Evolutionary conservation across 64 coral and sea anemone genomes (phyloP), one percentile per base, ranked within the genome.

Genomic region (Platygyra sinensis): DNA sequence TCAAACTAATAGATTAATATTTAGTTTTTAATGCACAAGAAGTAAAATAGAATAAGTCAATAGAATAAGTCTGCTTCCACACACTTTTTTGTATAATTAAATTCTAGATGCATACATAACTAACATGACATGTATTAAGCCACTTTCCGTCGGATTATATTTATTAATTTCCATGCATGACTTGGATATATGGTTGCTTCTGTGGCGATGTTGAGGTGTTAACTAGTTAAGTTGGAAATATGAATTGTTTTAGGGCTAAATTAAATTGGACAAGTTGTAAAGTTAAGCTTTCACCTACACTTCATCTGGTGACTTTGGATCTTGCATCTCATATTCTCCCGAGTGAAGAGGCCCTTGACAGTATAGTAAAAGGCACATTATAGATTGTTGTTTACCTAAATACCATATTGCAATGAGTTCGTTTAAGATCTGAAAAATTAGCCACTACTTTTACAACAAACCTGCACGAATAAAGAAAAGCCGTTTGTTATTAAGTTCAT

Each of bases 261-360:
- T 32, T 28, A 10, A 74, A 18, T 32, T 36, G 13, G 72, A 32
- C 4, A 28, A 27, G 29, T 0, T 74, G n/a, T 36, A 20, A 18
- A 65, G 22, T 13, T 74, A 74, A 36, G n/a, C 22, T 74, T 25
- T 36, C 30, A 92, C 96, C 86, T 67, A 99, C 97, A 99, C 91
- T 93, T 99, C 94, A 93, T 99, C 97, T 33, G 91, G 94, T 19
- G 97, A 99, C 51, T 96, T 99, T 8, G 97, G 90, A 57, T 99
- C 94, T 90, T 99, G 60, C 89, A 89, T 96, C 90, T 99, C 97
- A 55, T 91, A 99, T 80, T 99, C 97, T 10, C 97, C 97, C 42
- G 72, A 82, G 60, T 85, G 86, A 80, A 90, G 75, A 60, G 91
- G 87, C 16, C 88, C 97, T 96, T 67, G 73, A 90, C 54, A 57